Evolutionary conservation across 2,797 vertebrate genomes (phyloP), one percentile per base, ranked within the genome.

Genomic region (Peromyscus melanophrys): DNA sequence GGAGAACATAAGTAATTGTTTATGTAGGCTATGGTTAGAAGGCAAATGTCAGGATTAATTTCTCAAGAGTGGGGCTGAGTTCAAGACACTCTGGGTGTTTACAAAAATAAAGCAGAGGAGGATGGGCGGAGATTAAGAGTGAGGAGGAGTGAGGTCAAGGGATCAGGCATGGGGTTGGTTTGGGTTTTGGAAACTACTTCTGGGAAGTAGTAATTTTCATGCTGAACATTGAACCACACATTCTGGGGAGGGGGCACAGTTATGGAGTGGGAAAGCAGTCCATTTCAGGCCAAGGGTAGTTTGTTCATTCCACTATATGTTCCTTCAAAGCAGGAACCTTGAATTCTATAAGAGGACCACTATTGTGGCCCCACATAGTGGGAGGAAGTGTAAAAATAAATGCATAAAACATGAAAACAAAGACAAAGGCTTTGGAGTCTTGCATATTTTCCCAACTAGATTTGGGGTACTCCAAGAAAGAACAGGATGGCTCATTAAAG

Each of bases 51-150:
- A 73, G n/a, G 59, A n/a, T 61, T 69, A 65, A 49, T 94, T 93
- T 95, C 73, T 97, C 27, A 92, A 34, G 71, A 81, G 40, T 92
- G 67, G 55, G 34, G 46, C 73, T 59, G 83, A 95, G 25, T 57
- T 90, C 57, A 49, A 52, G 52, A 81, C 61, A 25, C 21, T 94
- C 17, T 75, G 55, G 46, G 37, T 83, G 37, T 63, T 78, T 63
- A n/a, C 12, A 75, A 75, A 95, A 67, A 43, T n/a, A 73, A 76
- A 95, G 11, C 4, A 31, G 37, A 31, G 92, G 43, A 85, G 7
- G 34, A 83, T 40, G 65, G 52, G 43, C 92, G 67, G 67, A 92
- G 75, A 84, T 16, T 67, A 57, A 84, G 3, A 89, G 25, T 90
- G 52, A 59, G 61, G 59, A 90, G 88, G 91, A 31, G 71, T 27